Conservation (phyloP, 2,797 vertebrate genomes). For the Cygnus olor region DNA sequence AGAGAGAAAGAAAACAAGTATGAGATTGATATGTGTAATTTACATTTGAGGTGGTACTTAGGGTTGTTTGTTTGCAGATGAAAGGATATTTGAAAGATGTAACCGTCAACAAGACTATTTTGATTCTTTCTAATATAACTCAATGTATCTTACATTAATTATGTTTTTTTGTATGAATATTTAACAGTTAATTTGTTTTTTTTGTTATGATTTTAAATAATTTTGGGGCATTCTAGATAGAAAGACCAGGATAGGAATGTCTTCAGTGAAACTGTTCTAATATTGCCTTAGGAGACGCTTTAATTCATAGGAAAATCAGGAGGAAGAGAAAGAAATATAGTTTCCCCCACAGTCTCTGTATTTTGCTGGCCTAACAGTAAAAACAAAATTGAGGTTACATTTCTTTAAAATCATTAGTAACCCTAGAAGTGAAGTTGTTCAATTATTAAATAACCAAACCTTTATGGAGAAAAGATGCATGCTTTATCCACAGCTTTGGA, state of each 20-base stretch:
- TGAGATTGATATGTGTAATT: background rate
- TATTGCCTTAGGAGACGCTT: background rate
- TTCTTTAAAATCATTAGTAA: background rate
- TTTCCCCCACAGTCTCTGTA: background rate
- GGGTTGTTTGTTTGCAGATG: background rate
- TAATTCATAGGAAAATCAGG: background rate
- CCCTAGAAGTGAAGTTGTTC: background rate
- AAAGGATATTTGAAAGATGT: background rate
- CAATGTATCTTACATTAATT: background rate
- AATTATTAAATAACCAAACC: background rate
- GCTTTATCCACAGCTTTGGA: background rate
- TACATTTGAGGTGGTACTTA: background rate
- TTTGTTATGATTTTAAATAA: background rate
- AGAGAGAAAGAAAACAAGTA: background rate
- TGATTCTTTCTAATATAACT: background rate
- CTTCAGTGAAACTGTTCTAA: background rate
- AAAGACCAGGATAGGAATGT: background rate
- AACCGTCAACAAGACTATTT: background rate
- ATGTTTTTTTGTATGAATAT: background rate
- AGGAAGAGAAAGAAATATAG: background rate
- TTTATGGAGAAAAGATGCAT: background rate
- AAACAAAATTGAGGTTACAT: background rate
- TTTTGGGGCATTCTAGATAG: background rate
- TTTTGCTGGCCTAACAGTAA: background rate
- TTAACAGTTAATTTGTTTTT: background rate